Conservation (phyloP, 2,113 vertebrate genomes). For the Misgurnus mizolepis region DNA sequence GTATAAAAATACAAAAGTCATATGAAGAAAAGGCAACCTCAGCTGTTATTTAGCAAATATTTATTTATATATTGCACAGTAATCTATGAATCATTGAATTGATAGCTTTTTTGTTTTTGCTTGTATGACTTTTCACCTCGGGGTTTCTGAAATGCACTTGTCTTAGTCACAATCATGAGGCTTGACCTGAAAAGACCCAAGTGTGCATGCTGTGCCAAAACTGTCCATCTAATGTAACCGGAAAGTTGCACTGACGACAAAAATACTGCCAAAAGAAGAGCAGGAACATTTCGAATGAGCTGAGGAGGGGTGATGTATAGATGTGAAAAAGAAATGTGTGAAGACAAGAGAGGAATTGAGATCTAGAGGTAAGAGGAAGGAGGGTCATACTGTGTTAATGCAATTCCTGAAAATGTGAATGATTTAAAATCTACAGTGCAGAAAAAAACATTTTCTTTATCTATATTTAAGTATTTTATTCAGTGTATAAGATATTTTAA, state of each 20-base stretch:
- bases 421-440: too few species aligned
- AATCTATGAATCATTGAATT: not conserved
- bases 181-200: constrained; percentile 38
- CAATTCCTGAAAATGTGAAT: too few species aligned
- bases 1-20: not conserved
- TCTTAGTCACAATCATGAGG: constrained; percentile 26
- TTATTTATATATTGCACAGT: not conserved
- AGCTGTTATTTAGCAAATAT: not conserved
- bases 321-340: not conserved
- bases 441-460: too few species aligned
- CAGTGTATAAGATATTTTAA: too few species aligned
- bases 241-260: constrained; percentile 24
- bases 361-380: not conserved
- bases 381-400: too few species aligned
- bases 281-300: not conserved
- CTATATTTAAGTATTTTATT: too few species aligned
- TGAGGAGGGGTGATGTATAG: too few species aligned
- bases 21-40: not conserved
- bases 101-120: not conserved
- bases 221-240: constrained; percentile 21
- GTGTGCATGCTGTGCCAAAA: constrained; percentile 30
- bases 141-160: not conserved
- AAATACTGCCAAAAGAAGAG: constrained; percentile 16
- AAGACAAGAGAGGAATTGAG: not conserved
- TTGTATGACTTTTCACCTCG: constrained; percentile 27